Conservation (phyloP, 2,888 invertebrate genomes). For the Lasioglossum leucozonium region DNA sequence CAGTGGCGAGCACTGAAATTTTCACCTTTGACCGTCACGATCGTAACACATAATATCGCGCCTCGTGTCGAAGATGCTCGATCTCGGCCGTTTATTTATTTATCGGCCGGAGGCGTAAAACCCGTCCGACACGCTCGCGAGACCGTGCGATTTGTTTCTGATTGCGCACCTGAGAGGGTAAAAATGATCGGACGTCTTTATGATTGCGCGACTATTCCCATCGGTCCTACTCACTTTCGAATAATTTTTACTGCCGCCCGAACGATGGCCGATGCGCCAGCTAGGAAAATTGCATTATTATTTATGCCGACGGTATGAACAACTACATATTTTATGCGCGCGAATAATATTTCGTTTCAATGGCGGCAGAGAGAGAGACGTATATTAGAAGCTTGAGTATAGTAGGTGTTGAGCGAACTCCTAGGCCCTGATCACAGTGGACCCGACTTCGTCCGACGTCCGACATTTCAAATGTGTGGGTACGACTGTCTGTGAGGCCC, state of each 20-base stretch:
- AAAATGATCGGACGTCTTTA: neutral
- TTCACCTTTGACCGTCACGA: neutral
- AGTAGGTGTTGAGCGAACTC: too few relatives aligned
- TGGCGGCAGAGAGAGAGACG: too few relatives aligned
- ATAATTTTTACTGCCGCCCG: neutral
- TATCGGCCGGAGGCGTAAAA: neutral
- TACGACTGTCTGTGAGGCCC: too few relatives aligned
- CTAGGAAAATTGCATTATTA: neutral
- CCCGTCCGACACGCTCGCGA: neutral
- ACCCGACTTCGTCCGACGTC: too few relatives aligned
- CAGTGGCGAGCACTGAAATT: neutral
- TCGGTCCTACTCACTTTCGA: neutral
- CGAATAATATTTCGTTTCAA: neutral
- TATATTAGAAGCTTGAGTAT: too few relatives aligned
- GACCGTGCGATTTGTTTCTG: neutral
- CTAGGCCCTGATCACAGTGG: too few relatives aligned
- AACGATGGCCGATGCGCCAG: neutral
- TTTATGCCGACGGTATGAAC: neutral
- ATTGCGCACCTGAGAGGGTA: neutral
- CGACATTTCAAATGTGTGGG: too few relatives aligned
- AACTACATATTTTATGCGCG: neutral
- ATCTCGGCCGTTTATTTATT: neutral
- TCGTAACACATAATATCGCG: neutral
- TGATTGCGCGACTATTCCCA: neutral
- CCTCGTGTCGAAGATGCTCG: neutral